Base-by-base conservation (phyloP, 2,113 vertebrate genomes). In the Erythrocebus patas region DNA sequence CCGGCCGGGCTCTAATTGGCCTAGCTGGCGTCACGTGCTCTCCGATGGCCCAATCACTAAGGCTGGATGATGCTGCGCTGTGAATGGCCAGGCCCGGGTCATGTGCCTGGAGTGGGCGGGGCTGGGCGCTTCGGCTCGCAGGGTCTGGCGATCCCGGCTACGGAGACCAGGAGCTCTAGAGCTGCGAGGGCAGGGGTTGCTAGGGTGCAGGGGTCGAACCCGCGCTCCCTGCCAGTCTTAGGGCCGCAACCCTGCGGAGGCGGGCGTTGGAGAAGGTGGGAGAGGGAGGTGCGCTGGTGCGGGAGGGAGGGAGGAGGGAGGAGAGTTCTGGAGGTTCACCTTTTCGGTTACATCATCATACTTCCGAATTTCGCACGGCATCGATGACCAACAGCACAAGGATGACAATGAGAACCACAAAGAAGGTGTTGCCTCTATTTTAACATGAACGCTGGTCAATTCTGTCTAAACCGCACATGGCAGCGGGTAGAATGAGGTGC, bases 81-180 rank as follows among this genome's bases (percentile, higher is more conserved):
- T 14, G 43, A 79, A 61, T 79, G 93, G 84, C 38, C n/a, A 16
- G 78, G 18, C 0, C 12, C 1, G 17, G 35, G 32, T 30, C 68
- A 14, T 0, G 84, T 83, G 78, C 1, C 20, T 1, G 12, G 50
- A 5, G 45, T 8, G 68, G 11, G 30, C 81, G 14, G 27, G 73
- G 86, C 27, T 22, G 35, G 25, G 11, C 23, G 0, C 9, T 9
- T 35, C 2, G 17, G 32, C 68, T n/a, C 1, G 14, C 30, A 6
- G 30, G 22, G 13, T 22, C 6, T 1, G 2, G 30, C 23, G 0
- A 5, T 12, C 25, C 1, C 2, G 10, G 52, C 8, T 73, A n/a
- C 27, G 2, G 66, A 5, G 23, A 64, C 23, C 4, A 0, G 5
- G 45, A 25, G 25, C 40, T 3, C 9, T 5, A 40, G 40, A 6